Evolutionary conservation across 2,797 vertebrate genomes (phyloP).

Genomic region (Enteromius argenteus): DNA sequence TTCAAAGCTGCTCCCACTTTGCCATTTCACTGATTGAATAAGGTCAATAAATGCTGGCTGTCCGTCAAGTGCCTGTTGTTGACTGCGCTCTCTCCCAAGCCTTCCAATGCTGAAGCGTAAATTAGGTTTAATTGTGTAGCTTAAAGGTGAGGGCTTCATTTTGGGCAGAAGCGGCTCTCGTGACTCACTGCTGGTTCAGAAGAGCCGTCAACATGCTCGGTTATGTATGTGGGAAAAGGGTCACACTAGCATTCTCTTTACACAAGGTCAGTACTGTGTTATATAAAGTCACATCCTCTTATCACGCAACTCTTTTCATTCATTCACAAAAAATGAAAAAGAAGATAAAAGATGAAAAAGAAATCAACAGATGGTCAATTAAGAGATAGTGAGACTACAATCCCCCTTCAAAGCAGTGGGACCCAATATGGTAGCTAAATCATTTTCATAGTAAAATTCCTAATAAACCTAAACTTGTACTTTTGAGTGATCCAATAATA

Average conservation of each 20-base stretch:
- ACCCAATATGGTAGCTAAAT: not conserved
- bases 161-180: not conserved
- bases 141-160: conserved; percentile 8
- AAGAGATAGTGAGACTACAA: conserved; percentile 14
- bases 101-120: not conserved
- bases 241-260: not conserved
- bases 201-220: not conserved
- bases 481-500: not conserved
- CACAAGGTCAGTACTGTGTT: conserved; percentile 19
- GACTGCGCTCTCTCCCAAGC: conserved; percentile 1
- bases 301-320: conserved; percentile 4
- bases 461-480: not conserved
- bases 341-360: not conserved
- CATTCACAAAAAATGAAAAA: conserved; percentile 4
- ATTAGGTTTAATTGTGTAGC: conserved; percentile 12
- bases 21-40: conserved; percentile 73
- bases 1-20: conserved; percentile 70
- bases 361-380: conserved; percentile 29
- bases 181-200: not conserved
- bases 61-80: conserved; percentile 28
- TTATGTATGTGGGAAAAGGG: not conserved
- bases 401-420: not conserved
- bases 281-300: conserved; percentile 30
- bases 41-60: conserved; percentile 68
- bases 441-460: not conserved